Conservation (phyloP, 2,888 invertebrate genomes). For the Coecobrya sp. region DNA sequence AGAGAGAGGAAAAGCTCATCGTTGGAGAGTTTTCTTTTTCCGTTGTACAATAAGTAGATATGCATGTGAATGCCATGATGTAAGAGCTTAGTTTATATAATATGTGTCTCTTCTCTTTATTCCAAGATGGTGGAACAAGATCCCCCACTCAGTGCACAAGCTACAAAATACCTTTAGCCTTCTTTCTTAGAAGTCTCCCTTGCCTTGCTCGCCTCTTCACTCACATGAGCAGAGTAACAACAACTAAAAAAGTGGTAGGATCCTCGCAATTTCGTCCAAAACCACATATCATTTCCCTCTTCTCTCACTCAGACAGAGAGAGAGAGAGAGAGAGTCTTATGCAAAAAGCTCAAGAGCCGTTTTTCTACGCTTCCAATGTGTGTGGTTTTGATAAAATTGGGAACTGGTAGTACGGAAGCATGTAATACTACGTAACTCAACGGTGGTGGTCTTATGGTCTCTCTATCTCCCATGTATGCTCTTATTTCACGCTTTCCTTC, state of each 20-base stretch:
- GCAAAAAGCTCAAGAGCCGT: background rate
- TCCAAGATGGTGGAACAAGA: background rate
- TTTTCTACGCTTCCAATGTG: background rate
- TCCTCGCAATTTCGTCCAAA: background rate
- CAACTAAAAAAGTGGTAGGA: background rate
- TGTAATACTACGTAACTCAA: background rate
- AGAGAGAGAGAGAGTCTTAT: background rate
- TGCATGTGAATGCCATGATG: no score
- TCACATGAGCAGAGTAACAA: no score
- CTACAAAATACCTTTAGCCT: background rate
- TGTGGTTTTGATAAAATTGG: background rate
- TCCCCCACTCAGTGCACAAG: background rate
- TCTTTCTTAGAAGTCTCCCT: background rate
- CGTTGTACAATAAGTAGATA: no score
- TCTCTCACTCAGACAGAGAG: background rate
- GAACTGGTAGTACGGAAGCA: background rate
- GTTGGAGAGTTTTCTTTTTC: background rate
- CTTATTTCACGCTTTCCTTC: conserved; percentile 47
- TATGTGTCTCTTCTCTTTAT: no score
- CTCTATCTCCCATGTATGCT: conserved; percentile 6
- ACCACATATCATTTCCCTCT: background rate
- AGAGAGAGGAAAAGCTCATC: background rate
- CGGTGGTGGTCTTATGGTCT: conserved; percentile 5
- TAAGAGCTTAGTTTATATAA: no score
- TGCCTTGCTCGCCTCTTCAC: no score